Evolutionary conservation across 2,888 invertebrate species (phyloP).

Genomic region (Beris morrisii): DNA sequence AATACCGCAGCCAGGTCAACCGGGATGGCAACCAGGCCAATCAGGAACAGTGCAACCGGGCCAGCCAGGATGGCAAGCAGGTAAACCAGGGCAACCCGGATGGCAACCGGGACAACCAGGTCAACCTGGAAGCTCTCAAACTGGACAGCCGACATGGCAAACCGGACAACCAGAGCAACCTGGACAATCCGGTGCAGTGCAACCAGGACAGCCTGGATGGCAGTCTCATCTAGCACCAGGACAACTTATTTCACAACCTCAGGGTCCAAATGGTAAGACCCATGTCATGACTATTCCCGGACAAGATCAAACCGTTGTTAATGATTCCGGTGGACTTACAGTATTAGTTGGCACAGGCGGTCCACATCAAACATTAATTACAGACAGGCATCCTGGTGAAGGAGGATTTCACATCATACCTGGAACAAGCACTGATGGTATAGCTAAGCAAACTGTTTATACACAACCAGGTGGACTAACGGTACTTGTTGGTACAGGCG

Average conservation of each 20-base stretch:
- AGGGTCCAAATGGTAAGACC: conserved; percentile 13
- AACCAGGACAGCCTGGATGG: conserved; percentile 1
- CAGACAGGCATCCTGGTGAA: conserved; percentile 34
- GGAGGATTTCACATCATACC: conserved; percentile 37
- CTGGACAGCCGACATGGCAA: conserved; percentile 8
- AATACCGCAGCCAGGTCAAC: background rate
- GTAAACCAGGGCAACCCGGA: background rate
- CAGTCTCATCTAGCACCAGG: background rate
- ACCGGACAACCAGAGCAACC: conserved; percentile 13
- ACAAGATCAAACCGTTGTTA: conserved; percentile 36
- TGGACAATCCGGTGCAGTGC: background rate
- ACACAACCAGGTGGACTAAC: conserved; percentile 37
- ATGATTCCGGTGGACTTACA: conserved; percentile 38
- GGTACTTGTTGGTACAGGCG: conserved; percentile 41
- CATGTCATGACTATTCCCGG: conserved; percentile 34
- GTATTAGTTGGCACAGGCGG: conserved; percentile 42
- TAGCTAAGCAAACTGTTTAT: conserved; percentile 40
- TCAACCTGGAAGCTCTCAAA: background rate
- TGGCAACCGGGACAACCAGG: conserved; percentile 1
- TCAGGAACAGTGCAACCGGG: background rate
- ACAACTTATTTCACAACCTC: background rate
- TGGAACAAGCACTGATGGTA: conserved; percentile 31
- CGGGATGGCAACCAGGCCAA: background rate
- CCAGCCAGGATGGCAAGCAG: background rate
- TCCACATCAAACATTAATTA: conserved; percentile 40